Evolutionary conservation across 2,888 invertebrate species (phyloP), one percentile per base, ranked within the genome.

Genomic region (Podabrus alpinus): DNA sequence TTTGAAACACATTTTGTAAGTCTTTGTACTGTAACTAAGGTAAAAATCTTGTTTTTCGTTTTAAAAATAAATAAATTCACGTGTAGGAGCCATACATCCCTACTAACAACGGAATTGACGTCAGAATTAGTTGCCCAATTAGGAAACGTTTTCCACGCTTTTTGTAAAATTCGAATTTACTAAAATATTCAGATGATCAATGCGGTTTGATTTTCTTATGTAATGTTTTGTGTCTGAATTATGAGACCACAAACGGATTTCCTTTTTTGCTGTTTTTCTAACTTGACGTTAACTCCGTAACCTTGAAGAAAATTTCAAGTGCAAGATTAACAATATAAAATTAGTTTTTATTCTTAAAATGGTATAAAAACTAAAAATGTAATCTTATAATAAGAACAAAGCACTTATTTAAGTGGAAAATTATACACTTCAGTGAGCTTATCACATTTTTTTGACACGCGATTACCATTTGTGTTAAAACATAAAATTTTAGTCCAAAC

Each of bases 381-480:
- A 29, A 24, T 68, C 45, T 24, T 21, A 24, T 45, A 45, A 70
- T 70, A 70, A 74, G 71, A 71, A 74, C 71, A 74, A 74, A 74
- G 71, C 71, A 64, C 59, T 62, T 66, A 67, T 71, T 69, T 45
- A 71, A 45, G 59, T 74, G 74, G 71, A 74, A 74, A 74, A 64
- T 68, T 15, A 66, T 68, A 68, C 74, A 71, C 74, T 68, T 71
- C 74, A 59, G 15, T 74, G 59, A 25, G 62, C 66, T 17, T 64
- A 70, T 24, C 21, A 74, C 69, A 64, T 74, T 75, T 73, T 45
- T 75, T 72, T 69, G 75, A 75, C 75, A 75, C 75, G 59, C 64
- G 75, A 75, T 72, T 75, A 75, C 25, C 69, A 69, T 75, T 75
- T 72, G 68, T 60, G 68, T 74, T 70, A 70, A 74, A 71, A 62